Evolutionary conservation across 2,888 invertebrate genomes (phyloP).

Genomic region (Omphaloscelis lunosa): DNA sequence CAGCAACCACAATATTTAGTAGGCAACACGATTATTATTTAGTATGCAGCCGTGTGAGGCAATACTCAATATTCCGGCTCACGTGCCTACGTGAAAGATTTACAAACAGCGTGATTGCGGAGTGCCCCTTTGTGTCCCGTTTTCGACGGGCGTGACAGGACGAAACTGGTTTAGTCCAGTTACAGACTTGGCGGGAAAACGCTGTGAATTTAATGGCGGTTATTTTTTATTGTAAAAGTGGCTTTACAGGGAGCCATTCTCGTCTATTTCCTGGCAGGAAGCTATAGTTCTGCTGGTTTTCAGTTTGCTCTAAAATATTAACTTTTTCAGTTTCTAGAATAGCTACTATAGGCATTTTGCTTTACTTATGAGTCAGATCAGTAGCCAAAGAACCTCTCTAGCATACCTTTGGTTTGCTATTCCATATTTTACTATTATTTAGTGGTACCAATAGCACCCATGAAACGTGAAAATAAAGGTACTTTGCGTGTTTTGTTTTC

Average conservation of each 20-base stretch:
- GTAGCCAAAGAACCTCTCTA: background rate
- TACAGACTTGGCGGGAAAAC: constrained; percentile 55
- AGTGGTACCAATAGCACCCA: background rate
- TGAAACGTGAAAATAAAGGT: background rate
- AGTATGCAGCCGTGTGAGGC: constrained; percentile 71
- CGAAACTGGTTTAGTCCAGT: constrained; percentile 65
- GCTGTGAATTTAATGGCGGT: constrained; percentile 40
- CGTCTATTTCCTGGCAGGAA: background rate
- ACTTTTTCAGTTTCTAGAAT: background rate
- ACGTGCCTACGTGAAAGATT: constrained; percentile 71
- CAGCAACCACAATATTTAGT: constrained; percentile 63
- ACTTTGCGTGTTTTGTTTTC: too few relatives aligned
- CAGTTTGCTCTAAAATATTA: background rate
- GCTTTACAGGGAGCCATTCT: constrained; percentile 3
- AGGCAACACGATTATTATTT: constrained; percentile 74
- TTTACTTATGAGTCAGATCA: background rate
- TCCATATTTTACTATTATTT: background rate
- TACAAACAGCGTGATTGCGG: constrained; percentile 72
- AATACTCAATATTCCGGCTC: constrained; percentile 73
- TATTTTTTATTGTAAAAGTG: constrained; percentile 13
- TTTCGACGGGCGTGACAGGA: constrained; percentile 69
- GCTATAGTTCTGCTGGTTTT: background rate
- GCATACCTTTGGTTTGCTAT: too few relatives aligned
- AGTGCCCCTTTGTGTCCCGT: constrained; percentile 70
- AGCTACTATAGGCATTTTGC: background rate